Percentiles rank a stretch among this genome's conserved stretches.
Conservation (phyloP, 2,888 invertebrate species). For the Sinhomidia bicolor region DNA sequence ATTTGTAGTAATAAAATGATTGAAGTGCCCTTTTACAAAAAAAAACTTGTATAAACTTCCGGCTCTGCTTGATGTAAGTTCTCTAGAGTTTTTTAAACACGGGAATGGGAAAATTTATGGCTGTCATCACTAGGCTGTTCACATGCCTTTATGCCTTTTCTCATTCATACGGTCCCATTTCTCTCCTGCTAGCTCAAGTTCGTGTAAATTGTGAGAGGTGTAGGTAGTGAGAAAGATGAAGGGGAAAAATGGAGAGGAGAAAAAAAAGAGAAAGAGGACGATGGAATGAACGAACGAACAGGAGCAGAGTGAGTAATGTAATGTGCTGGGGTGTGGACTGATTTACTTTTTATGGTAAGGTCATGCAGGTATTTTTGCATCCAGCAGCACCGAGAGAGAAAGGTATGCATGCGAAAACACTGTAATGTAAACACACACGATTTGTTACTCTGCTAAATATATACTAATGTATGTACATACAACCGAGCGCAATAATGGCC, state of each 20-base stretch:
- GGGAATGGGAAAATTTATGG: too few species aligned
- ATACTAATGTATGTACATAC: too few species aligned
- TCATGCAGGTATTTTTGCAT: slow-evolving; percentile 37
- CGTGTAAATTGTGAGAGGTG: too few species aligned
- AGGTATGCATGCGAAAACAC: too few species aligned
- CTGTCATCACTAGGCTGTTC: background rate
- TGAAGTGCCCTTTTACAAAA: background rate
- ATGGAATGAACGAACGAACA: background rate
- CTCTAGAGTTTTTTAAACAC: background rate
- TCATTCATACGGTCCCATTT: background rate
- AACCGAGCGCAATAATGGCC: too few species aligned
- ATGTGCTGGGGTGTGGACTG: slow-evolving; percentile 5
- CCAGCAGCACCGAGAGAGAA: too few species aligned
- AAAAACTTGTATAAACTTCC: background rate
- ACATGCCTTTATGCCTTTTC: background rate
- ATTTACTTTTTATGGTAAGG: background rate
- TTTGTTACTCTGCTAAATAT: too few species aligned
- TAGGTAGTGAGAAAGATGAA: background rate
- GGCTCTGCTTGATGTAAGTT: background rate
- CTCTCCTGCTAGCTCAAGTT: background rate
- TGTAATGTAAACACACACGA: too few species aligned
- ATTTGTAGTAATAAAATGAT: background rate
- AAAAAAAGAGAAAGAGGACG: background rate
- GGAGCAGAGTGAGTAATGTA: background rate
- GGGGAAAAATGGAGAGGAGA: background rate